Base-by-base conservation (phyloP, 92 coral and sea anemone genomes). In the Phenganax subtilis region DNA sequence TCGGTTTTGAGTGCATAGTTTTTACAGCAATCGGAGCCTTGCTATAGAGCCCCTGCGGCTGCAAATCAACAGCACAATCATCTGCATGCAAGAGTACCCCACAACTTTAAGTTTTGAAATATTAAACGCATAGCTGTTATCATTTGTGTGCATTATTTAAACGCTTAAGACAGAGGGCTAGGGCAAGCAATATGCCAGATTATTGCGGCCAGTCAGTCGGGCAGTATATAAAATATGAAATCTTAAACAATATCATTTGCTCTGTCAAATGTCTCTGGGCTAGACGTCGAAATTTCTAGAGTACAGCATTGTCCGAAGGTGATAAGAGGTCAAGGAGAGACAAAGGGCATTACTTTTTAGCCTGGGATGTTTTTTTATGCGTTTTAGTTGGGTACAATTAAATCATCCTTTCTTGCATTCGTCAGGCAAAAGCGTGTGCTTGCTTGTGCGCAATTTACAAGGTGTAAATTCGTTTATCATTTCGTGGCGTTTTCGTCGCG, bases 1-100 rank as follows among this genome's bases (percentile, higher is more conserved):
- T 28, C 7, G 54, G 25, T 47, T 65, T 79, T 20, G 7, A 12
- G 17, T 27, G 57, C 8, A 59, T 47, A 6, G 11, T 29, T 55
- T 57, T 3, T 61, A 53, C 71, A 27, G 3, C 16, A 51, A 31
- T 31, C 3, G 12, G 58, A 11, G 9, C 54, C 64, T 47, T 55
- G 61, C 55, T 51, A 52, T 9, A 0, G 29, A 6, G 0, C 83
- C 83, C 83, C 83, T 20, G 62, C 11, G 54, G 83, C 55, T 72
- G 57, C 54, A 11, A 79, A 79, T 79, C 73, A 79, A 79, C 65
- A 54, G 47, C 44, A 52, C 83, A 65, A 79, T 79, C 74, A 52
- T 16, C 73, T 61, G 74, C 30, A n/a, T 61, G 74, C 30, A n/a
- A 8, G 74, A 64, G 47, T 74, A 63, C 73, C 20, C 14, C 28